Base-by-base conservation (phyloP, 2,113 vertebrate genomes). In the Chaenogobius annularis region DNA sequence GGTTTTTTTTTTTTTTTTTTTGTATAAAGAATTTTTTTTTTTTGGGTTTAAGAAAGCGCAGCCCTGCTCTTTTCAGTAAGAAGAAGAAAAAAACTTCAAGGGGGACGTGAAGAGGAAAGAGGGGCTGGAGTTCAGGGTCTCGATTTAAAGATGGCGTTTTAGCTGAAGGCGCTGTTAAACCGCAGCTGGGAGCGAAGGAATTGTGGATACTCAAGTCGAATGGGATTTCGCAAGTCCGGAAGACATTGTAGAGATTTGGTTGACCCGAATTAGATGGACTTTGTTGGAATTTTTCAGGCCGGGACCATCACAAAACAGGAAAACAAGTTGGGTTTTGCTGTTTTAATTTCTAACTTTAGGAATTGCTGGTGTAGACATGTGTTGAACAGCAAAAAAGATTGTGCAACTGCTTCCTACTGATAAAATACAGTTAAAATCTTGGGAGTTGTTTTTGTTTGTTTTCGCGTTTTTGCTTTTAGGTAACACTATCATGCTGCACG, bases 31-130 rank as follows among this genome's bases (percentile, higher is more conserved):
- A n/a, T n/a, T n/a, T n/a, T n/a, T n/a, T 67, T 31, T 31, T 31
- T 31, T 31, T 31, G 1, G 26, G 83, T 87, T 86, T 83, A 80
- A 86, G 82, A 83, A 91, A 92, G 85, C 88, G 90, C 91, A 92
- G 90, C 91, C 86, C 89, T 90, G 87, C 85, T 90, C 89, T 92
- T 93, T 94, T 92, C 88, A 92, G 88, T 70, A 78, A 46, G 55
- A 79, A 82, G 72, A 70, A 86, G 81, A 74, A 76, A 77, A 85
- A 85, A 89, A 87, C 86, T 90, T 91, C 89, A 89, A 92, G 90
- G 88, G 86, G 78, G 79, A 89, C 85, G 83, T 85, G 70, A 78
- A 88, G 88, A 86, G 73, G 83, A 90, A 87, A 89, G 86, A 86
- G 83, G 81, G 81, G 75, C 80, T 74, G 19, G 75, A 87, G 87